A percentile compares a stretch with the other conserved stretches of the same genome.
Evolutionary conservation across 2,888 invertebrate species (phyloP).

Genomic region (Neoscelio sp.): DNA sequence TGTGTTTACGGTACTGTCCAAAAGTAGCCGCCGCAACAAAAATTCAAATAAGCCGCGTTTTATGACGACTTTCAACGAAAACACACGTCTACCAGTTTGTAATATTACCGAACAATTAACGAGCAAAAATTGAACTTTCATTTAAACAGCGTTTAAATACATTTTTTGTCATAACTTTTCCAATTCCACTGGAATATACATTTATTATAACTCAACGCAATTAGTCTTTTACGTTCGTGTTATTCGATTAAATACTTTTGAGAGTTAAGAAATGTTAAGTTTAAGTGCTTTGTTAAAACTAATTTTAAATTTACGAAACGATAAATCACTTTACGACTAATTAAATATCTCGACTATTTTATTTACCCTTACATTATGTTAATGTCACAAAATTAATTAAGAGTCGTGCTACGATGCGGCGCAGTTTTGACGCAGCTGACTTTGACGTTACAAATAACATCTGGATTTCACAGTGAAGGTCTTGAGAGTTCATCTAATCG

Average conservation of each 20-base stretch:
- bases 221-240: too few relatives aligned
- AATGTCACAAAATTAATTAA: constrained; percentile 61
- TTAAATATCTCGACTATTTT: constrained; percentile 40
- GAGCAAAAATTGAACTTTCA: too few relatives aligned
- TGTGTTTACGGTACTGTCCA: constrained; percentile 58
- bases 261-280: too few relatives aligned
- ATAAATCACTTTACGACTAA: constrained; percentile 56
- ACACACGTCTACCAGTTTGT: neutral
- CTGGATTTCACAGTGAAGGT: constrained; percentile 52
- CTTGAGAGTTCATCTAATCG: constrained; percentile 35
- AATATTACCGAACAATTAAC: neutral
- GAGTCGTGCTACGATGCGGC: constrained; percentile 29
- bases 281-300: too few relatives aligned
- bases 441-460: constrained; percentile 63
- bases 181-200: too few relatives aligned
- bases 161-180: too few relatives aligned
- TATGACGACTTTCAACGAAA: constrained; percentile 35
- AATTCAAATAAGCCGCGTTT: constrained; percentile 46
- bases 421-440: constrained; percentile 59
- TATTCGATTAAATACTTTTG: too few relatives aligned
- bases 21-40: constrained; percentile 62
- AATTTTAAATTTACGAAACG: too few relatives aligned
- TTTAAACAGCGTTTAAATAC: too few relatives aligned
- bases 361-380: constrained; percentile 47
- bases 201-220: too few relatives aligned